Conservation (phyloP, 2,797 vertebrate species). For the Toxotes lorentzi region DNA sequence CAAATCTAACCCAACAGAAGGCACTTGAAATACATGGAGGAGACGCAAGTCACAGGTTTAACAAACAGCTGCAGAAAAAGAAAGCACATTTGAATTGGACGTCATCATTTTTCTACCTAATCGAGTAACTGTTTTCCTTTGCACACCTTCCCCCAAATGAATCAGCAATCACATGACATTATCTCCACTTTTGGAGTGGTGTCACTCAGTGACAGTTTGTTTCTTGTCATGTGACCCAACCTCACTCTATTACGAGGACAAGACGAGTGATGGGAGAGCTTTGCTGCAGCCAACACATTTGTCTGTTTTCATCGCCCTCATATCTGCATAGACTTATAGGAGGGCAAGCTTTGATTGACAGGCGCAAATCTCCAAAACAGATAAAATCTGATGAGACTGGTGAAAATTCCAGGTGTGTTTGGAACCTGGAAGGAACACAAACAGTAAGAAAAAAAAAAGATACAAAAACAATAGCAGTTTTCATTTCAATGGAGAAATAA, state of each 20-base stretch:
- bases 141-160: not conserved
- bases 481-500: not conserved
- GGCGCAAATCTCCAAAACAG: constrained; percentile 89
- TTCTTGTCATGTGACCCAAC: not conserved
- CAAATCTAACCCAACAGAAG: constrained; percentile 46
- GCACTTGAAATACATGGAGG: constrained; percentile 55
- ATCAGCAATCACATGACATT: constrained; percentile 5
- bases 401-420: constrained; percentile 91
- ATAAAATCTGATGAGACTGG: constrained; percentile 91
- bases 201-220: not conserved
- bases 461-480: not conserved
- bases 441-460: constrained; percentile 4
- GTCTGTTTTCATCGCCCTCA: constrained; percentile 47
- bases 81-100: constrained; percentile 1
- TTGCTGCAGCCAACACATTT: constrained; percentile 2
- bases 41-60: constrained; percentile 22
- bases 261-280: not conserved
- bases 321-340: constrained; percentile 82
- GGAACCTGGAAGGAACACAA: constrained; percentile 86
- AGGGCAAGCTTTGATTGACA: constrained; percentile 64
- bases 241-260: not conserved
- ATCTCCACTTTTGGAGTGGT: constrained; percentile 5
- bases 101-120: not conserved
- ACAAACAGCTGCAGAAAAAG: constrained; percentile 25
- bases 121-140: not conserved